Evolutionary conservation across 1,140 invertebrate genomes (phyloP), one percentile per base, ranked within the genome.

Genomic region (Olivierus martensii): DNA sequence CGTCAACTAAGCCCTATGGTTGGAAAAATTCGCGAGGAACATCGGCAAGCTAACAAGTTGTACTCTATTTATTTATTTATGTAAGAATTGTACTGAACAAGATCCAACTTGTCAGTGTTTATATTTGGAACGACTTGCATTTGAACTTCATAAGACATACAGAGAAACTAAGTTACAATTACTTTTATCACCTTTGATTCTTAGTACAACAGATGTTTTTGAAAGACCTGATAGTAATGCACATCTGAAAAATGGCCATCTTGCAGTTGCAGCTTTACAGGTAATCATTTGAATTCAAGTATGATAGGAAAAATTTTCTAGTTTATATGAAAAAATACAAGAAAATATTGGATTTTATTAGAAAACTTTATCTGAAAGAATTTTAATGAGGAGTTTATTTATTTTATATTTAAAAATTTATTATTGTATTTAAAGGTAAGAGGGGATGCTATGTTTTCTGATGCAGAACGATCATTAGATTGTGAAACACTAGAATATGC

Each of bases 401-500:
- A 14, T 38, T 15, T 15, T n/a, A 37, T 18, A 15, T 14, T 12
- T 19, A 14, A 53, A 44, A 55, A n/a, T 37, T 21, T 59, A n/a
- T 18, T 36, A 28, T 17, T 21, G 19, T n/a, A 28, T 41, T 59
- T 45, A 35, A 62, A 82, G 75, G 75, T 91, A 39, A 74, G 92
- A 59, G 95, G 93, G 2, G 91, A 98, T 70, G 94, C 91, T 2
- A 92, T 98, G 82, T 98, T 97, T 67, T 97, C 92, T 56, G 84
- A 89, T 60, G 79, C 87, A 53, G 90, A 89, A 41, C 70, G 93
- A 45, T 79, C 79, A 34, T 70, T 95, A 18, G 88, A 93, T 63
- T 82, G 91, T 67, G 93, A 97, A 65, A 96, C 92, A 0, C 66
- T 97, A 6, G 95, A 99, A 66, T 99, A 99, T 69, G 89, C 84